Evolutionary conservation across 2,113 vertebrate genomes (phyloP).

Genomic region (Lanius ludovicianus): DNA sequence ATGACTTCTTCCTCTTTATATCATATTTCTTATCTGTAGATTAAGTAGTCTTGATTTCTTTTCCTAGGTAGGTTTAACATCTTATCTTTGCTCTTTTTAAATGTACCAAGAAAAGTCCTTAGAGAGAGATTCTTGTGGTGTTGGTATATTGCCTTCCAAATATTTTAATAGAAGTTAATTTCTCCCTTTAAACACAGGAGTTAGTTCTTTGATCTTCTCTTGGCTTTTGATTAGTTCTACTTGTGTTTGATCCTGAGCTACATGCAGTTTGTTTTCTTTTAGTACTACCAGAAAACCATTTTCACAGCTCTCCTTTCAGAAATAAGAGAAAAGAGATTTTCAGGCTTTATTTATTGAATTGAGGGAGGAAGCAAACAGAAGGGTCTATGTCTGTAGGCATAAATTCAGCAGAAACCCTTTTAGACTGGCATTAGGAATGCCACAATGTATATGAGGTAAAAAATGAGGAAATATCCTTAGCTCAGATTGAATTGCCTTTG

Average conservation of each 20-base stretch:
- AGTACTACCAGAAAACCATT: background rate
- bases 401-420: background rate
- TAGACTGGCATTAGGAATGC: background rate
- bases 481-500: background rate
- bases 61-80: background rate
- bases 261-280: background rate
- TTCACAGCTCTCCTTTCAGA: background rate
- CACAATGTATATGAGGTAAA: background rate
- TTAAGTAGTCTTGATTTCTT: background rate
- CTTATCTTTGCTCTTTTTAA: background rate
- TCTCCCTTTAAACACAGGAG: background rate
- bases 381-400: background rate
- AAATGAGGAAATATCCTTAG: background rate
- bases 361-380: background rate
- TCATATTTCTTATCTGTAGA: background rate
- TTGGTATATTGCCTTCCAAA: background rate
- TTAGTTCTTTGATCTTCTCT: slow-evolving; percentile 26
- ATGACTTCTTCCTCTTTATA: background rate
- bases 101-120: background rate
- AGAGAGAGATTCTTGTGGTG: background rate
- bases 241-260: background rate
- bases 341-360: background rate
- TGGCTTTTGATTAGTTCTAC: background rate
- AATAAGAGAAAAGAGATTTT: background rate
- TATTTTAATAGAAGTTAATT: background rate